A percentile compares a stretch with the other conserved stretches of the same genome.
Evolutionary conservation across 2,113 vertebrate genomes (phyloP).

Genomic region (Stomatorhinus ivindoensis): DNA sequence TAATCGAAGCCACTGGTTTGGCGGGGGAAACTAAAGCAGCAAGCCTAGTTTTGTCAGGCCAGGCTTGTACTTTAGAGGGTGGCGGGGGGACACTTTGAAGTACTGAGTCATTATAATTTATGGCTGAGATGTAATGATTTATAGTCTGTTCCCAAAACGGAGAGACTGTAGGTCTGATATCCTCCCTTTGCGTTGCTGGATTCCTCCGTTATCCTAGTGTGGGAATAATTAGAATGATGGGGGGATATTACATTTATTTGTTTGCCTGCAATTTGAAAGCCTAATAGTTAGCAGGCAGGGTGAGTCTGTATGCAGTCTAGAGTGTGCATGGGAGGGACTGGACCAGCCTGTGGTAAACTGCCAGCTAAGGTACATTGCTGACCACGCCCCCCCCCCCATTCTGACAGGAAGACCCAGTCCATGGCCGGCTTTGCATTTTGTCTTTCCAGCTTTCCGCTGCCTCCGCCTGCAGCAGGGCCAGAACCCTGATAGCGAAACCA

Average conservation of each 20-base stretch:
- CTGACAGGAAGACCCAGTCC: not conserved
- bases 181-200: not conserved
- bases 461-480: not conserved
- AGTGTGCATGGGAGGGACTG: not conserved
- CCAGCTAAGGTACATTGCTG: not conserved
- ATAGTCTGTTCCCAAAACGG: not conserved
- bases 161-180: conserved; percentile 3
- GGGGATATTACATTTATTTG: not conserved
- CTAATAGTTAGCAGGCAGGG: not conserved
- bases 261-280: conserved; percentile 2
- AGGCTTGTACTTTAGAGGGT: not conserved
- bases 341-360: not conserved
- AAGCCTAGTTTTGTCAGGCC: not conserved
- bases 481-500: not conserved
- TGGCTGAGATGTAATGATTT: not conserved
- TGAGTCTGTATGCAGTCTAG: not conserved
- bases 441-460: not conserved
- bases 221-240: not conserved
- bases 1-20: not conserved
- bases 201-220: not conserved
- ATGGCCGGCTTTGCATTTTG: not conserved
- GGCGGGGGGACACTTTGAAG: not conserved
- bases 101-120: not conserved
- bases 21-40: not conserved
- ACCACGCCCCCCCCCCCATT: not conserved